A percentile compares a stretch with the other conserved stretches of the same genome.
Conservation (phyloP, 53 echinoderm and acorn worm species). For the Echinarachnius parma region DNA sequence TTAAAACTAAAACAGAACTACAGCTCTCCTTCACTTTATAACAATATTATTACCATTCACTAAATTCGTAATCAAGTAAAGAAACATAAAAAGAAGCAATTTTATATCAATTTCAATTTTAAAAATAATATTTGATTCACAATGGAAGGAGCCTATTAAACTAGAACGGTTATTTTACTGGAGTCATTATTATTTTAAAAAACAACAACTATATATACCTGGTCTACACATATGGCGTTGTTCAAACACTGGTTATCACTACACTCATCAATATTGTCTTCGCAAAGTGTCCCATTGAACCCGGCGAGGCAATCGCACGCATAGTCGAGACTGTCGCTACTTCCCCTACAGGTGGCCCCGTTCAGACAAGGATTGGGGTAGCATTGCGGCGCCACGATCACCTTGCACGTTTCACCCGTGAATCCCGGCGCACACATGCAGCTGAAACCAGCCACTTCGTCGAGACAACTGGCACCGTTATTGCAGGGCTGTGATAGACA, state of each 20-base stretch:
- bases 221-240: slow-evolving; percentile 15
- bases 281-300: slow-evolving; percentile 38
- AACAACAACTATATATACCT: no score
- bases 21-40: no score
- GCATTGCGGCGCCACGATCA: slow-evolving; percentile 19
- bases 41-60: no score
- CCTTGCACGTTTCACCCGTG: slow-evolving; percentile 55
- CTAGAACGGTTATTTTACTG: no score
- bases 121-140: no score
- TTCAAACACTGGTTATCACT: slow-evolving; percentile 16
- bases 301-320: slow-evolving; percentile 47
- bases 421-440: slow-evolving; percentile 56
- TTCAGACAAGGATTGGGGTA: slow-evolving; percentile 43
- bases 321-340: slow-evolving; percentile 9
- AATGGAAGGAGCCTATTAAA: no score
- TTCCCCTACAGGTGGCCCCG: slow-evolving; percentile 32
- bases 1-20: no score
- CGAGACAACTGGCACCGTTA: slow-evolving; percentile 49
- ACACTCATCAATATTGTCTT: slow-evolving; percentile 52
- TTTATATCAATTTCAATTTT: no score
- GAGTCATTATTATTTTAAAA: no score
- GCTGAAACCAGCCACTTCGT: slow-evolving; percentile 38
- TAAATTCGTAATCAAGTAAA: no score
- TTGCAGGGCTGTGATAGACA: slow-evolving; percentile 53
- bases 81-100: no score